These are phyloP conservation scores for Caenorhabditis drosophilae DNA, from an alignment of 2,888 invertebrate species.

Conservation along the genomic window DNA sequence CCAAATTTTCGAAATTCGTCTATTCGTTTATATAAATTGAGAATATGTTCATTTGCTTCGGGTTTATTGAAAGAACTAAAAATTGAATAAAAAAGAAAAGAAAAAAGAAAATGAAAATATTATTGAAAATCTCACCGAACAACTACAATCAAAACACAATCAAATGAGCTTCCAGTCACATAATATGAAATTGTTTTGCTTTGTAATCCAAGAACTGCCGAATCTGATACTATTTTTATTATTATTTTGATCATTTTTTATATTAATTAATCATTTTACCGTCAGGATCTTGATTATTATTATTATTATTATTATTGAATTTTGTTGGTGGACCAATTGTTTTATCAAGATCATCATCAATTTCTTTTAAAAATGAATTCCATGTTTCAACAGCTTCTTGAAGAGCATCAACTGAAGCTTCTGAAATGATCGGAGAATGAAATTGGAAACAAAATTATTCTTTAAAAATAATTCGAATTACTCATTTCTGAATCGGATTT, in stretches of 20 bases:
- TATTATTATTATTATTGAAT: background rate
- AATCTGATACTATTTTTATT: conserved; percentile 11
- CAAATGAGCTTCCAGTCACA: conserved; percentile 43
- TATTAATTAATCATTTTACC: background rate
- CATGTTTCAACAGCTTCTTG: conserved; percentile 23
- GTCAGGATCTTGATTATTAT: conserved; percentile 1
- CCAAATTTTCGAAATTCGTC: conserved; percentile 39
- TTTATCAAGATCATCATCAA: conserved; percentile 35
- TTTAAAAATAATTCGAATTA: conserved; percentile 15
- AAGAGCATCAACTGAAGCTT: conserved; percentile 22
- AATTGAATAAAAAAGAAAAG: background rate
- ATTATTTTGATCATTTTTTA: background rate
- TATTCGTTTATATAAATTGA: conserved; percentile 49
- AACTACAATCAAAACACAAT: conserved; percentile 44
- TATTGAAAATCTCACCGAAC: conserved; percentile 22
- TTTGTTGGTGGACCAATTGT: conserved; percentile 16
- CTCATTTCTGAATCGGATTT: conserved; percentile 35
- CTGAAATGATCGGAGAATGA: too few species aligned
- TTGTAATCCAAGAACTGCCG: conserved; percentile 39
- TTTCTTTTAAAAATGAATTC: conserved; percentile 32
- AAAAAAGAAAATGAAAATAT: background rate
- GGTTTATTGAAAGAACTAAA: conserved; percentile 48
- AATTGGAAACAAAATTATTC: too few species aligned
- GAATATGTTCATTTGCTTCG: conserved; percentile 49
- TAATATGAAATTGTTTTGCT: conserved; percentile 49